A percentile compares a stretch with the other conserved stretches of the same genome.
These are phyloP conservation scores for Sebastes hubbsi DNA, from an alignment of 2,797 vertebrate species.

Conservation along the genomic window DNA sequence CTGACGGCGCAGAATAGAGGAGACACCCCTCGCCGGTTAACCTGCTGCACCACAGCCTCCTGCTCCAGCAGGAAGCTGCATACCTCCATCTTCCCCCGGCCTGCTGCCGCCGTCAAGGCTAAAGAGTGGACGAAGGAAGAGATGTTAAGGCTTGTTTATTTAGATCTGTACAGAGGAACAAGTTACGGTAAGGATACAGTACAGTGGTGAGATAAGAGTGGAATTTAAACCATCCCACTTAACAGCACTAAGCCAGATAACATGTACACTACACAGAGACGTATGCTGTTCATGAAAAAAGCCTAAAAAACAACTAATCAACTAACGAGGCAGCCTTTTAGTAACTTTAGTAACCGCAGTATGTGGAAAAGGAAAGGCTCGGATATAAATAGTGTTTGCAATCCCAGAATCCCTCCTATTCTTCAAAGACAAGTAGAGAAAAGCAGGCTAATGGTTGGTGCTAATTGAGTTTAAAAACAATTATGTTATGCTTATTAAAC, in stretches of 20 bases:
- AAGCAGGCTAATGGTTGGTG: slow-evolving; percentile 21
- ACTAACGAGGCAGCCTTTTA: no score
- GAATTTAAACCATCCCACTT: not conserved
- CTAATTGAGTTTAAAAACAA: slow-evolving; percentile 64
- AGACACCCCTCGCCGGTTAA: slow-evolving; percentile 89
- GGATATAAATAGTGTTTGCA: slow-evolving; percentile 6
- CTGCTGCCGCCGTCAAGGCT: slow-evolving; percentile 95
- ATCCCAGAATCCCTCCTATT: slow-evolving; percentile 12
- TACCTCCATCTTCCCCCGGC: slow-evolving; percentile 93
- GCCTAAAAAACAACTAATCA: no score
- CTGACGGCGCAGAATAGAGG: slow-evolving; percentile 93
- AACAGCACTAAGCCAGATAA: not conserved
- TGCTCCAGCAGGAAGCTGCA: slow-evolving; percentile 87
- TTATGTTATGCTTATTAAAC: slow-evolving; percentile 59
- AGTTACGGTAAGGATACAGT: not conserved
- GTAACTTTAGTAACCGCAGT: not conserved
- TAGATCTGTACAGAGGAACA: not conserved
- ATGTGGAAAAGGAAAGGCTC: not conserved
- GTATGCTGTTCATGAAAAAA: not conserved
- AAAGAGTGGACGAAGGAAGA: not conserved
- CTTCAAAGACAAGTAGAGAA: slow-evolving; percentile 31
- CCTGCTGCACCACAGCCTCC: slow-evolving; percentile 85
- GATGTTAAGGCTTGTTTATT: slow-evolving; percentile 5
- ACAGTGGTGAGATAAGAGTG: not conserved
- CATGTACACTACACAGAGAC: not conserved